phyloP scores from a whole-genome alignment of 1,140 invertebrate genomes.

The Drosophila bifasciata region DNA sequence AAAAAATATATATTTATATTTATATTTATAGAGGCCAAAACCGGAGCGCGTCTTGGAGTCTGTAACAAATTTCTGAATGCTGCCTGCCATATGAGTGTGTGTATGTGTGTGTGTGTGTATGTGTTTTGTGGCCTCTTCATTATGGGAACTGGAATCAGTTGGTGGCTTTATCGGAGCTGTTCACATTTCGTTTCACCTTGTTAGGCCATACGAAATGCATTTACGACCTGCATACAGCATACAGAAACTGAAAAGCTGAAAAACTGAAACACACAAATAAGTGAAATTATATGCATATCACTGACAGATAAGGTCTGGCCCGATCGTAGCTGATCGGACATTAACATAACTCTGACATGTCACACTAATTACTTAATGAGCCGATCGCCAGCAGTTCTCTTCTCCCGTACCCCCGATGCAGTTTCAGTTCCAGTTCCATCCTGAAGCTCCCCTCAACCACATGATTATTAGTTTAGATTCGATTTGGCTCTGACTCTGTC shows the following conservation, averaged over 20 bases:
- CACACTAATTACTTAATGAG: conserved; percentile 84
- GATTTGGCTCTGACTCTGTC: background rate
- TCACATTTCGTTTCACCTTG: conserved; percentile 80
- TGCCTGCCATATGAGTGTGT: background rate
- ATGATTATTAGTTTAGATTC: conserved; percentile 62
- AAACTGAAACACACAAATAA: conserved; percentile 49
- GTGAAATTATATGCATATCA: conserved; percentile 75
- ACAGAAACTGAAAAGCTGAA: conserved; percentile 21
- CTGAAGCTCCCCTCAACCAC: no score
- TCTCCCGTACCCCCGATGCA: background rate
- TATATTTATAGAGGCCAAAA: conserved; percentile 52
- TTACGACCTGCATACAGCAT: conserved; percentile 53
- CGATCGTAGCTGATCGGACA: conserved; percentile 45
- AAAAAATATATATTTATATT: conserved; percentile 44
- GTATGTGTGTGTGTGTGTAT: no score
- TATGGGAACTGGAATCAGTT: conserved; percentile 34
- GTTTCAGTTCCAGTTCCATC: no score
- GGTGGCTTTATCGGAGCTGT: conserved; percentile 63
- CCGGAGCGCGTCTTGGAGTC: conserved; percentile 52
- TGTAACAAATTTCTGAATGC: conserved; percentile 66
- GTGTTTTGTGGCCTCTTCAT: conserved; percentile 28
- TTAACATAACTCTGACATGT: conserved; percentile 83
- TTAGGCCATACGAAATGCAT: conserved; percentile 71
- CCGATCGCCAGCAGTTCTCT: conserved; percentile 36
- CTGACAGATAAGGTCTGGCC: conserved; percentile 40